Evolutionary conservation across 2,888 invertebrate species (phyloP).

Genomic region (Mythimna albipuncta): DNA sequence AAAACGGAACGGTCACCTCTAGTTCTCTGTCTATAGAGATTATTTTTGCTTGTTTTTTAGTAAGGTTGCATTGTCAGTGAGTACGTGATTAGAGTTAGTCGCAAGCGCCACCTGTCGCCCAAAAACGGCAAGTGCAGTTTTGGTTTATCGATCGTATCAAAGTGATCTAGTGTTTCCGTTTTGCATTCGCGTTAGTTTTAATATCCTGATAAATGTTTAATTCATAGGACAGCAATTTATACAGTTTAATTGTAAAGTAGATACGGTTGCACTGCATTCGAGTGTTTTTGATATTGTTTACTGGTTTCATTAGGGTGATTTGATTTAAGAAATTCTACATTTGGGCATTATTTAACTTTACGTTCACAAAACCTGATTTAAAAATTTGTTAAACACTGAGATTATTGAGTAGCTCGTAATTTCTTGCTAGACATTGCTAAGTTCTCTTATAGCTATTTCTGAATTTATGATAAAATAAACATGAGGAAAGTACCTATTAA

Average conservation of each 20-base stretch:
- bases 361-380: background rate
- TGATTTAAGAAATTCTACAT: conserved; percentile 13
- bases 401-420: background rate
- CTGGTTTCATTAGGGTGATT: conserved; percentile 33
- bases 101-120: conserved; percentile 79
- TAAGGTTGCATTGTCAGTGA: conserved; percentile 37
- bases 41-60: conserved; percentile 30
- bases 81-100: conserved; percentile 78
- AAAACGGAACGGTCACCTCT: conserved; percentile 56
- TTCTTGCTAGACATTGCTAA: background rate
- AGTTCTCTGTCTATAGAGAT: conserved; percentile 30
- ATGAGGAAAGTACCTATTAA: background rate
- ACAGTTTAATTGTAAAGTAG: conserved; percentile 57
- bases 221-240: conserved; percentile 59
- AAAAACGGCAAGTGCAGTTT: conserved; percentile 75
- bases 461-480: too few species aligned
- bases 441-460: background rate
- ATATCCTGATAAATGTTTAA: conserved; percentile 62
- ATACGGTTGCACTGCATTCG: conserved; percentile 37
- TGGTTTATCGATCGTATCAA: conserved; percentile 64
- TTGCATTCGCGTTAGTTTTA: conserved; percentile 59
- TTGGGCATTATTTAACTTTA: background rate
- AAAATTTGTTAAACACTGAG: background rate
- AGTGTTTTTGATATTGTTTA: conserved; percentile 51
- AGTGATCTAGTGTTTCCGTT: conserved; percentile 65